Percentiles rank a stretch among this genome's conserved stretches.
These are phyloP conservation scores for Panurus biarmicus DNA, from an alignment of 2,113 vertebrate species.

Conservation along the genomic window DNA sequence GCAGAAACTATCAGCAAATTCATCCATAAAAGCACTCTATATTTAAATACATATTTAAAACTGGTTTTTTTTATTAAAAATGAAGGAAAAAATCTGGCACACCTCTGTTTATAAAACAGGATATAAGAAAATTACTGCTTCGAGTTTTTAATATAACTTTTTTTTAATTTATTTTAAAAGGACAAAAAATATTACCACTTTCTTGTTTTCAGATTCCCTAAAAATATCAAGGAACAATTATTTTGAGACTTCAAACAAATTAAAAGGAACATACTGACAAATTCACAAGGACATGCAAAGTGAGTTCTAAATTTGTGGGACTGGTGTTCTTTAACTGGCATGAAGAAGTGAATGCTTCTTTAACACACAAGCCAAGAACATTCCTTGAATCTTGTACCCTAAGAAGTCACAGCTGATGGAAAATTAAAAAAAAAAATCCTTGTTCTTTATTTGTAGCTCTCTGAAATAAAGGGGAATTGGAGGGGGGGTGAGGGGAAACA, in stretches of 20 bases:
- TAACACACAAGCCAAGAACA: background rate
- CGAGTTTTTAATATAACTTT: background rate
- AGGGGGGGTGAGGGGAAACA: fast-evolving
- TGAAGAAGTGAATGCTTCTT: conserved; percentile 10
- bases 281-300: background rate
- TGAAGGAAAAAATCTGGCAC: background rate
- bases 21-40: background rate
- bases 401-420: background rate
- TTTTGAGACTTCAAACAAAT: background rate
- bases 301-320: background rate
- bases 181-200: background rate
- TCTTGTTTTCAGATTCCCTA: background rate
- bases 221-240: background rate
- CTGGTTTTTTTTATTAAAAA: background rate
- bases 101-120: background rate
- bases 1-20: background rate
- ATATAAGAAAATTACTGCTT: background rate
- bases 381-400: background rate
- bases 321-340: background rate
- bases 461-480: background rate
- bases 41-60: background rate
- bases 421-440: background rate
- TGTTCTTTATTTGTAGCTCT: background rate
- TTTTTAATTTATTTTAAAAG: background rate
- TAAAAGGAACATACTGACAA: background rate